Conservation (phyloP, 2,113 vertebrate genomes). For the Podarcis muralis region DNA sequence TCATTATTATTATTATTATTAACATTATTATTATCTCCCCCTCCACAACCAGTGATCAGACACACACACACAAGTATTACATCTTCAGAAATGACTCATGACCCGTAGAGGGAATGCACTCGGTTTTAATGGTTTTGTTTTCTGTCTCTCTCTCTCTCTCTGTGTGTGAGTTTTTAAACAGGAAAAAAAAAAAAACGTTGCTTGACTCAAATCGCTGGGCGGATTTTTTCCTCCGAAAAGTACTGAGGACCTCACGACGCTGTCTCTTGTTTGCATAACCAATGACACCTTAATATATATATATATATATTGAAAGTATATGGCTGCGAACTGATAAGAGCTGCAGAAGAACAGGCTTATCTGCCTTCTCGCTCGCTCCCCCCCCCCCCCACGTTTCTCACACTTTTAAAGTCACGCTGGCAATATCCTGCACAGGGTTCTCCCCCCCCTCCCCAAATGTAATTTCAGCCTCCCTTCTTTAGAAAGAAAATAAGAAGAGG, state of each 20-base stretch:
- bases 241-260: constrained; percentile 69
- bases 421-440: not conserved
- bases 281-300: constrained; percentile 32
- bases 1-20: not conserved
- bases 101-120: constrained; percentile 78
- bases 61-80: constrained; percentile 71
- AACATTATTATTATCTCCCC: not conserved
- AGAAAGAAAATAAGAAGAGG: constrained; percentile 68
- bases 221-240: constrained; percentile 77
- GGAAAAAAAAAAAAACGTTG: constrained; percentile 58
- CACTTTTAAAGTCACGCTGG: constrained; percentile 35
- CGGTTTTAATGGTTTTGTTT: constrained; percentile 43
- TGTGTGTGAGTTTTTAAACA: not conserved
- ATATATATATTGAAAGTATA: constrained; percentile 51
- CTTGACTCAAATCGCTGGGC: constrained; percentile 73
- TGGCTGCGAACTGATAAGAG: constrained; percentile 72
- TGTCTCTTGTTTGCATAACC: constrained; percentile 61
- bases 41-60: constrained; percentile 71
- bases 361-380: constrained; percentile 7
- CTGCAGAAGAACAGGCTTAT: constrained; percentile 50
- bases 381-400: constrained; percentile 61
- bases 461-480: constrained; percentile 16
- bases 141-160: not conserved
- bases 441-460: constrained; percentile 58
- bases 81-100: constrained; percentile 83